Evolutionary conservation across 2,113 vertebrate species (phyloP), one percentile per base, ranked within the genome.

Genomic region (Charadrius vociferus): DNA sequence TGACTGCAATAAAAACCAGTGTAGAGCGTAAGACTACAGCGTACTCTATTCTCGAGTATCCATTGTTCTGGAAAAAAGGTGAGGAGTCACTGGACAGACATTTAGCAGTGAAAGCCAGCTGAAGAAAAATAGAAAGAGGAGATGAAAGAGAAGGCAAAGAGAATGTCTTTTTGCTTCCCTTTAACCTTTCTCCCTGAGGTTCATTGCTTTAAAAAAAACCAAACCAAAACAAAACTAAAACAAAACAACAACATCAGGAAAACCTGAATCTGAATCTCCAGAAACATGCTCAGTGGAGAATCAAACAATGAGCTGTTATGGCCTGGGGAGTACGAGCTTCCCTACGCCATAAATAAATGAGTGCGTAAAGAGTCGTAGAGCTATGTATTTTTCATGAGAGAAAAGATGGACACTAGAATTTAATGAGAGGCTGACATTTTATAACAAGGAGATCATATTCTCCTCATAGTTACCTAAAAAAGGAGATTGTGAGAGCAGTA

Each of bases 361-460:
- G 20, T 62, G 49, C 52, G 36, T 70, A 68, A 89, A 59, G 50
- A 90, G 39, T 39, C 75, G 20, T 2, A 45, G 59, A 74, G 37
- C 9, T 23, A 70, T 88, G 29, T 62, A 94, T 95, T 88, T 96
- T 96, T 96, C 79, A 92, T 81, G 79, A 95, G 49, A 82, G 78
- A 90, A 61, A 93, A 85, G 74, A 83, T 9, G 78, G 92, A 88
- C 88, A 81, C 22, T 8, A 81, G 87, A 24, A 86, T 24, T 32
- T 41, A 86, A 85, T 4, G 15, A 90, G 14, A 91, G 14, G n/a
- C 21, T 50, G 53, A 50, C n/a, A 62, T 95, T 96, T 90, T 67
- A 19, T 41, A 83, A 62, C 36, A 68, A 83, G 58, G 39, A 49
- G 30, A 55, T 56, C 14, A 47, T 14, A 7, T 53, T 87, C 37